phyloP scores from a whole-genome alignment of 2,888 invertebrate species.

The Eumerus sabulonum region DNA sequence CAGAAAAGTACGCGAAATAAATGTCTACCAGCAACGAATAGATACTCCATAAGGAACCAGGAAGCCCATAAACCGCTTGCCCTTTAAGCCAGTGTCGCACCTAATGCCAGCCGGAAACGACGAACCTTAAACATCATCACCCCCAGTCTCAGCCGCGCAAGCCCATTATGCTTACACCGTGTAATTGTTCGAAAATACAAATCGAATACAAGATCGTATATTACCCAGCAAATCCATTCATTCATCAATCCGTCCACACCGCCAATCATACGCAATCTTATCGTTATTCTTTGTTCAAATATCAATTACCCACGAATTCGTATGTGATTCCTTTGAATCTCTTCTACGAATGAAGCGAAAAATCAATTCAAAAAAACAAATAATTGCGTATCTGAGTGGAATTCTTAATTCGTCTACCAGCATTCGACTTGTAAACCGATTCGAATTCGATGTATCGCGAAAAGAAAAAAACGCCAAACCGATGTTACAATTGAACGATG shows the following conservation, averaged over 20 bases:
- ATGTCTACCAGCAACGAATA: too few relatives aligned
- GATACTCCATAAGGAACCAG: too few relatives aligned
- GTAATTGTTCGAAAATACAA: constrained; percentile 51
- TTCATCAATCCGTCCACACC: constrained; percentile 6
- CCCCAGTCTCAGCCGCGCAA: background rate
- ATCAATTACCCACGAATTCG: constrained; percentile 36
- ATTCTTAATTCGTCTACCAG: constrained; percentile 43
- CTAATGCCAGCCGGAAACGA: constrained; percentile 48
- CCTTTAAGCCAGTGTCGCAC: background rate
- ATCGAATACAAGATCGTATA: constrained; percentile 50
- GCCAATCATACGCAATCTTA: background rate
- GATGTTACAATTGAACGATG: background rate
- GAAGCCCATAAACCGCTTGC: constrained; percentile 5
- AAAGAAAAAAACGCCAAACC: background rate
- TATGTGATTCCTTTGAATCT: constrained; percentile 7
- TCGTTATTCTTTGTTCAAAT: constrained; percentile 1
- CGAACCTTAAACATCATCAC: constrained; percentile 18
- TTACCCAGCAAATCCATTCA: constrained; percentile 33
- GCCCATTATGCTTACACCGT: constrained; percentile 25
- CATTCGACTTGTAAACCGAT: constrained; percentile 28
- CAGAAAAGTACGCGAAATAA: too few relatives aligned
- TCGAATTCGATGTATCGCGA: constrained; percentile 15
- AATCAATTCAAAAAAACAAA: constrained; percentile 52
- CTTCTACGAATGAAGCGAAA: constrained; percentile 16
- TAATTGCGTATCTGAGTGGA: constrained; percentile 53